Conservation (phyloP, 2,797 vertebrate genomes). For the Eospalax fontanierii region DNA sequence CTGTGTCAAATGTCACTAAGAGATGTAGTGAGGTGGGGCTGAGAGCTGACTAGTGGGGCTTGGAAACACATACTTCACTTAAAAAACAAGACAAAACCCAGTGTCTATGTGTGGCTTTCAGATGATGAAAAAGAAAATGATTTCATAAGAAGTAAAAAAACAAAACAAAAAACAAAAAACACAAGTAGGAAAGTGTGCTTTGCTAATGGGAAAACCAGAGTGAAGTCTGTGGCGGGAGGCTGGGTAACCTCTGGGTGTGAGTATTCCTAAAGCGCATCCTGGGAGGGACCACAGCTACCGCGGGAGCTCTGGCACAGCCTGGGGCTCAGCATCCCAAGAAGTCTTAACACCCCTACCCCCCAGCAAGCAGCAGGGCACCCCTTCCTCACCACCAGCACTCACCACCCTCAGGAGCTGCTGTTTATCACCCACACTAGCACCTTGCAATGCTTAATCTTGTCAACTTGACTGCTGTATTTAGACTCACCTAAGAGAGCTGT, state of each 20-base stretch:
- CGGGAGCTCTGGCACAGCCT: neutral
- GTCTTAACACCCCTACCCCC: neutral
- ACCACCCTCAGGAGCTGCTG: neutral
- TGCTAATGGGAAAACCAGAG: constrained; percentile 56
- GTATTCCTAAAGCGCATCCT: neutral
- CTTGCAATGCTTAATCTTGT: too few species aligned
- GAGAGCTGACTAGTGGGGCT: neutral
- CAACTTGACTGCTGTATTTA: neutral
- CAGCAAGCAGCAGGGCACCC: neutral
- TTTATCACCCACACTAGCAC: neutral
- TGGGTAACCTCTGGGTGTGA: neutral
- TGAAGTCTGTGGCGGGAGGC: neutral
- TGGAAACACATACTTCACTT: neutral
- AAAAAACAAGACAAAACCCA: neutral
- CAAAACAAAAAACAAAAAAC: too few species aligned
- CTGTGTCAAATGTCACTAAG: neutral
- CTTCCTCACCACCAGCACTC: neutral
- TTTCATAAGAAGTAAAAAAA: constrained; percentile 27
- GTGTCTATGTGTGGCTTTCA: neutral
- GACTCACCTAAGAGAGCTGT: neutral
- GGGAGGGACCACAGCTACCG: neutral
- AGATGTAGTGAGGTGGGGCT: neutral
- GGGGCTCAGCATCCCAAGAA: neutral
- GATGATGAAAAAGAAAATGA: constrained; percentile 49
- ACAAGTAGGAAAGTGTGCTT: constrained; percentile 33